Conservation (phyloP, 2,113 vertebrate species). For the Protobothrops mucrosquamatus region DNA sequence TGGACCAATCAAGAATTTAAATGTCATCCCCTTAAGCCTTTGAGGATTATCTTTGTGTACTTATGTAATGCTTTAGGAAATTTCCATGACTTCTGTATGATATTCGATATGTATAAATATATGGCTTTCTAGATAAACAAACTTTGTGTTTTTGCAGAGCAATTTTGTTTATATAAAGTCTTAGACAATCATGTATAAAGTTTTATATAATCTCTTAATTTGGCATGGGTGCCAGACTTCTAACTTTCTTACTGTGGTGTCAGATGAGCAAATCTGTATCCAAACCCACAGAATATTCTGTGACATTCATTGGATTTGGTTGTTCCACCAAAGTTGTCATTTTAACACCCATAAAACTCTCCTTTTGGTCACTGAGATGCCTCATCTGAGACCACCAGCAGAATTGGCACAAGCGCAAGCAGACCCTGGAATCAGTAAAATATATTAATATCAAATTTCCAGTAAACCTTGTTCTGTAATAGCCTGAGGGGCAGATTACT, state of each 20-base stretch:
- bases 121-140: conserved; percentile 20
- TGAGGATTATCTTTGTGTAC: neutral
- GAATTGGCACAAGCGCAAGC: neutral
- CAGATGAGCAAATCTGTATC: neutral
- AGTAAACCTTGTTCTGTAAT: neutral
- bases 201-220: neutral
- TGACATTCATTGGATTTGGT: neutral
- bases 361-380: neutral
- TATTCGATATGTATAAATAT: neutral
- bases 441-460: neutral
- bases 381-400: neutral
- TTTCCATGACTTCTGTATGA: neutral
- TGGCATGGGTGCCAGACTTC: neutral
- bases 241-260: neutral
- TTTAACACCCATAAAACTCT: neutral
- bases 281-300: neutral
- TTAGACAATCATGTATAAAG: conserved; percentile 1
- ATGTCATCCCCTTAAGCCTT: neutral
- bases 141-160: neutral
- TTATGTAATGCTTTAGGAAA: conserved; percentile 27
- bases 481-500: neutral
- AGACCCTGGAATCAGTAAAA: neutral
- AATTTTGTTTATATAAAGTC: conserved; percentile 33
- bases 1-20: neutral
- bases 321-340: neutral